Evolutionary conservation across 2,797 vertebrate species (phyloP), one percentile per base, ranked within the genome.

Genomic region (Sebastolobus alascanus): DNA sequence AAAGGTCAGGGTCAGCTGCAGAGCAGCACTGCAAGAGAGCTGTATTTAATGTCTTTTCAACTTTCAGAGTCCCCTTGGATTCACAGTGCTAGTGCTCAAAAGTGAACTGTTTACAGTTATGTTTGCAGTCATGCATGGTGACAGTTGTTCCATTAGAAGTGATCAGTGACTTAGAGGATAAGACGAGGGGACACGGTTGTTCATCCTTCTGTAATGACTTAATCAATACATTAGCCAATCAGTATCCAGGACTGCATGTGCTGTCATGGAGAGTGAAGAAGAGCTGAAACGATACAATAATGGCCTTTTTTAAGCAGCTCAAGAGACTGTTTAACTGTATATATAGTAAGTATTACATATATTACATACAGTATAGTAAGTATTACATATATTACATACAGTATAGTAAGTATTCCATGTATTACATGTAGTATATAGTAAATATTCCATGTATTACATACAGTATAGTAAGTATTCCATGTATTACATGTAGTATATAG

Each of bases 221-320:
- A 64, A 92, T 90, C 75, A 88, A 90, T 90, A 81, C 73, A 84
- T 73, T 16, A 75, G 37, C 3, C 43, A 79, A 75, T 91, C 67
- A 72, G 7, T 73, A 37, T 18, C 69, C 18, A 37, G 68, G 25
- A 60, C 20, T 54, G 14, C 10, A 68, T 67, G 14, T 43, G 31
- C 46, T 71, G 70, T 40, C 37, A 38, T 67, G 46, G 35, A 68
- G 46, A 70, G 22, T 76, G 31, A 67, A 69, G 14, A 70, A 59
- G 38, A 67, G 56, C 11, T 67, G 27, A 56, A 61, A 63, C 7
- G 2, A 40, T 10, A 35, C 60, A 56, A 37, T 68, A 64, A 61
- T 63, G 4, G 8, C 6, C 31, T 56, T 50, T 67, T 33, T 73
- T 58, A 27, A 29, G 14, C 3, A 46, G 22, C 8, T 40, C 0